phyloP scores from a whole-genome alignment of 2,797 vertebrate genomes.

The Nannoperca australis region DNA sequence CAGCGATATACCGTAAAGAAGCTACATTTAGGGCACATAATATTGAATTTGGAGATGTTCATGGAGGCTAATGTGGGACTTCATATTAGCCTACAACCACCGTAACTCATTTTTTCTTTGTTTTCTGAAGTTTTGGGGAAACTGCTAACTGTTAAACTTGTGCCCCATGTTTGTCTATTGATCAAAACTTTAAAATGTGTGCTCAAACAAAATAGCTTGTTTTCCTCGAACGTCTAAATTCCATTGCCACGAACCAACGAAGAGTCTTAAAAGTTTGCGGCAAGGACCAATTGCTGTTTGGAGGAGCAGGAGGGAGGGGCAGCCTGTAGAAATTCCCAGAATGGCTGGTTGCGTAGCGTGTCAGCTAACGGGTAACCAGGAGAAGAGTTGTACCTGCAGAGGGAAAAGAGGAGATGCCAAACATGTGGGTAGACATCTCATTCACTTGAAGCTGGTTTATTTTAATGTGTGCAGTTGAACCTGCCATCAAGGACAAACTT shows the following conservation, averaged over 20 bases:
- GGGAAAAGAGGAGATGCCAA: constrained; percentile 40
- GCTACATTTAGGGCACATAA: constrained; percentile 20
- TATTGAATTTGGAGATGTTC: constrained; percentile 21
- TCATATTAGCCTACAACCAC: constrained; percentile 6
- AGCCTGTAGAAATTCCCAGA: constrained; percentile 31
- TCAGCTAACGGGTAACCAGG: constrained; percentile 24
- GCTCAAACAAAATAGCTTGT: not conserved
- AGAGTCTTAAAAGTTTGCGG: constrained; percentile 65
- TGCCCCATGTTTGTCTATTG: constrained; percentile 23
- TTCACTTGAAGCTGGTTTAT: constrained; percentile 61
- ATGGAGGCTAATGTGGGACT: not conserved
- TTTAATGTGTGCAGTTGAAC: constrained; percentile 57
- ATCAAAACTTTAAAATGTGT: constrained; percentile 20
- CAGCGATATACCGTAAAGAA: not conserved
- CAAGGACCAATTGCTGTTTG: constrained; percentile 36
- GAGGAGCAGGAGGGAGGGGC: constrained; percentile 20
- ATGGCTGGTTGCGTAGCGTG: constrained; percentile 19
- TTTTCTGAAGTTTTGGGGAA: not conserved
- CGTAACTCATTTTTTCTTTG: not conserved
- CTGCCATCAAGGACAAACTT: constrained; percentile 44
- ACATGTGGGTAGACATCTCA: constrained; percentile 29
- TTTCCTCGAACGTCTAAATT: constrained; percentile 26
- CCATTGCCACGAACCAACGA: constrained; percentile 42
- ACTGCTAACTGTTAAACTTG: constrained; percentile 24
- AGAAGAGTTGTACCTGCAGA: constrained; percentile 32